A percentile compares a stretch with the other conserved stretches of the same genome.
These are phyloP conservation scores for Sycophila texana DNA, from an alignment of 2,888 invertebrate genomes.

Conservation along the genomic window DNA sequence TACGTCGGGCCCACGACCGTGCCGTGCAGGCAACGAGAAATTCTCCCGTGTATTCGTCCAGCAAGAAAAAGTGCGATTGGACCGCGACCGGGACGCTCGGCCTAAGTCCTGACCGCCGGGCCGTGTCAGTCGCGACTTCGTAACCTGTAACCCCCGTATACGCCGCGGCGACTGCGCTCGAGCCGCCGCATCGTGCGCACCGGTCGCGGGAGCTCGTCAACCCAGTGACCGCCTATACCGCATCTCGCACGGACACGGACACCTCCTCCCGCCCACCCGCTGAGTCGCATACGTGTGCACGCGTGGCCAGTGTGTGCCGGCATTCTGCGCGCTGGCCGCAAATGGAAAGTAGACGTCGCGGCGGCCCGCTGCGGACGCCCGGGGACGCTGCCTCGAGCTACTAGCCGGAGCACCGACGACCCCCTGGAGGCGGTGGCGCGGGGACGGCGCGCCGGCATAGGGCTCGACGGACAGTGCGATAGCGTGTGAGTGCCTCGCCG, in stretches of 20 bases:
- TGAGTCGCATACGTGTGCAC: background rate
- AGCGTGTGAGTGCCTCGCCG: background rate
- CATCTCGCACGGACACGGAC: background rate
- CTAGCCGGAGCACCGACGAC: too few species aligned
- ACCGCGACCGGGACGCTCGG: background rate
- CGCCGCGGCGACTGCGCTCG: background rate
- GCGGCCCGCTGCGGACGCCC: background rate
- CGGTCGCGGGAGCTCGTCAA: background rate
- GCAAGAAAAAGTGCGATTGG: background rate
- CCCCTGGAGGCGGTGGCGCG: too few species aligned
- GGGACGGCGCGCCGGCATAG: too few species aligned
- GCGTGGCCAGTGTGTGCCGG: background rate
- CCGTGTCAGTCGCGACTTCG: background rate
- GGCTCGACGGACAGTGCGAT: too few species aligned
- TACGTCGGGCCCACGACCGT: background rate
- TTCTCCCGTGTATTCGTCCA: too few species aligned
- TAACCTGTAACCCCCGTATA: background rate
- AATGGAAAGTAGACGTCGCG: background rate
- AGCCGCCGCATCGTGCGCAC: background rate
- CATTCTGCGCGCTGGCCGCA: background rate
- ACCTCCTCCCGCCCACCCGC: background rate
- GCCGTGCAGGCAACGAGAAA: too few species aligned
- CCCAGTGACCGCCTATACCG: background rate
- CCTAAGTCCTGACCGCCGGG: too few species aligned
- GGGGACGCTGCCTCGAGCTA: background rate